Base-by-base conservation (phyloP, 2,113 vertebrate genomes). In the Gallinago undulata region DNA sequence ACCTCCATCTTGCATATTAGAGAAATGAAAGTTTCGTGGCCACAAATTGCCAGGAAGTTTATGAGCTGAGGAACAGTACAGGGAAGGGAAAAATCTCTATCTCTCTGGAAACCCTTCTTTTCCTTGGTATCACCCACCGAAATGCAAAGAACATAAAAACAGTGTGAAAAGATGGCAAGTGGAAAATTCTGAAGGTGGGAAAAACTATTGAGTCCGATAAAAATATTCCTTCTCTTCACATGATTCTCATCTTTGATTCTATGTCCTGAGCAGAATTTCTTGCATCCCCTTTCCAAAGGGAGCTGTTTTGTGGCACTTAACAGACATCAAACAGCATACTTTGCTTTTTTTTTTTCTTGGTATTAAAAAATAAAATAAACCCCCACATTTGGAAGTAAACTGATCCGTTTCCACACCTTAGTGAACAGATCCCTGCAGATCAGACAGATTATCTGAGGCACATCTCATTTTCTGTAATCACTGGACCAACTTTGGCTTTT, bases 31-130 rank as follows among this genome's bases (percentile, higher is more conserved):
- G n/a, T 23, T 57, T 70, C 39, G 5, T 0, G 7, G 68, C 25
- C 24, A 75, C 27, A 10, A 67, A 35, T 24, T 48, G 39, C n/a
- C 10, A 22, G 78, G 69, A 67, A 55, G 33, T 84, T 90, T 30
- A 43, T 6, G 39, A 78, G 87, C 88, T 93, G 94, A 92, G 85
- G 80, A 79, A 95, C 70, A 70, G 55, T 6, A 69, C 8, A 90
- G 67, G 78, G 62, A 95, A 94, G 57, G 88, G 79, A 95, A 96
- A 95, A 93, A 67, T 8, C 7, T 55, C 30, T 35, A 19, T 37
- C 63, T 35, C 48, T 63, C 12, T 11, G 56, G 41, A 67, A 93
- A 77, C 25, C 27, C n/a, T 53, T 5, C 22, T 84, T 81, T 45
- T 55, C 77, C 47, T 92, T 31, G 17, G 27, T 28, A 9, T 9